Evolutionary conservation across 2,797 vertebrate species (phyloP).

Genomic region (Pelodytes ibericus): DNA sequence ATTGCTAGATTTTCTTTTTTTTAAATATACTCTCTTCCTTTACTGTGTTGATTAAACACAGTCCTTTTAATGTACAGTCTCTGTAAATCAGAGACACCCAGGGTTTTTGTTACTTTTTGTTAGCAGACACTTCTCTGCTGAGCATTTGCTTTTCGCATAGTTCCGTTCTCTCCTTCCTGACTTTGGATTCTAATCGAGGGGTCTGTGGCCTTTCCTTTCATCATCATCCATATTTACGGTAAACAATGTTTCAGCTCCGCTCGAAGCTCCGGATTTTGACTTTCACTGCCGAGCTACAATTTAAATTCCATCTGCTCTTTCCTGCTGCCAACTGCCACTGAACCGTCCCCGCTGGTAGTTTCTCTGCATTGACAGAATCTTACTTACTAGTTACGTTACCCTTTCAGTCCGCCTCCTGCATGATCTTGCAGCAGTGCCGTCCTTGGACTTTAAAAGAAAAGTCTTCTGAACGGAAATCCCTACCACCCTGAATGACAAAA

Average conservation of each 20-base stretch:
- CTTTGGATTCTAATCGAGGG: not conserved
- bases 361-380: constrained; percentile 19
- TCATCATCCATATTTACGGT: constrained; percentile 21
- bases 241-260: constrained; percentile 23
- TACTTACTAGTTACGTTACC: not conserved
- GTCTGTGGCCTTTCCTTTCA: not conserved
- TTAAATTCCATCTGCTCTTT: constrained; percentile 42
- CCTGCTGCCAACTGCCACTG: constrained; percentile 39
- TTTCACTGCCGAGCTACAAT: constrained; percentile 39
- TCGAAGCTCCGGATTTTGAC: constrained; percentile 15
- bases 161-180: not conserved
- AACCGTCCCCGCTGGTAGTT: constrained; percentile 21
- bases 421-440: too few relatives aligned
- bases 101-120: too few relatives aligned
- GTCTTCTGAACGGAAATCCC: too few relatives aligned
- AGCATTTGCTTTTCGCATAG: not conserved
- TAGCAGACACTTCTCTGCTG: too few relatives aligned
- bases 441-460: too few relatives aligned
- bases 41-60: too few relatives aligned
- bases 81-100: too few relatives aligned
- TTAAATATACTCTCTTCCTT: too few relatives aligned
- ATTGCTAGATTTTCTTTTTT: too few relatives aligned
- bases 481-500: too few relatives aligned
- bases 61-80: too few relatives aligned
- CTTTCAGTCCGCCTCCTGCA: not conserved